These are phyloP conservation scores for Cisticola juncidis DNA, from an alignment of 2,113 vertebrate species.

Conservation along the genomic window DNA sequence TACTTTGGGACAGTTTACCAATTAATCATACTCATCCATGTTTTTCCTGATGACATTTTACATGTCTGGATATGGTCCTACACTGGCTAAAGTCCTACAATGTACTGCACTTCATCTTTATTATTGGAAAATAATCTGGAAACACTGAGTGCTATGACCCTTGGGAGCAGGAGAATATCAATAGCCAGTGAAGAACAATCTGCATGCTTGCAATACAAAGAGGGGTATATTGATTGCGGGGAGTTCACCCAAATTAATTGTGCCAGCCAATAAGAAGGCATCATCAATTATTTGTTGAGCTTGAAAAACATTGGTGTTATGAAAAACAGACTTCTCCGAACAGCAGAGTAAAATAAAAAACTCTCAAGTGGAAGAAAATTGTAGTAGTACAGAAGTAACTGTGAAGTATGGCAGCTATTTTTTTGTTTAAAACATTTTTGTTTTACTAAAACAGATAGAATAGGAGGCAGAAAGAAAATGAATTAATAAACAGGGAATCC, in stretches of 20 bases:
- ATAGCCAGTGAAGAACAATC: background rate
- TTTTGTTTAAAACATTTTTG: background rate
- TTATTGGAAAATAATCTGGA: conserved; percentile 33
- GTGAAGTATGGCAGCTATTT: background rate
- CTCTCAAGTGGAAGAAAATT: background rate
- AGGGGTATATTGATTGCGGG: background rate
- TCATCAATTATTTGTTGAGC: conserved; percentile 10
- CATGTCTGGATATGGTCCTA: background rate
- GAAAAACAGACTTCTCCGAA: background rate
- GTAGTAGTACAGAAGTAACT: background rate
- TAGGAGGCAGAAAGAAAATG: background rate
- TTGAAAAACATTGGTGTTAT: background rate
- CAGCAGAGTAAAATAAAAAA: background rate
- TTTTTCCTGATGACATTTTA: background rate
- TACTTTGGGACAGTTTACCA: background rate
- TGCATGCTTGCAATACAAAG: conserved; percentile 20
- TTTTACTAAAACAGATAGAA: background rate
- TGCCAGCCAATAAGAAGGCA: background rate
- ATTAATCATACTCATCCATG: background rate
- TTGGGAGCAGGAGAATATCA: background rate
- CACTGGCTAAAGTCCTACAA: background rate
- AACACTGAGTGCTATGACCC: conserved; percentile 3
- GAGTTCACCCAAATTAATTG: conserved; percentile 8
- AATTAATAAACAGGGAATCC: background rate
- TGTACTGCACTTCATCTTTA: background rate